phyloP scores from a whole-genome alignment of 2,888 invertebrate species.

The Drosophila rellima region DNA sequence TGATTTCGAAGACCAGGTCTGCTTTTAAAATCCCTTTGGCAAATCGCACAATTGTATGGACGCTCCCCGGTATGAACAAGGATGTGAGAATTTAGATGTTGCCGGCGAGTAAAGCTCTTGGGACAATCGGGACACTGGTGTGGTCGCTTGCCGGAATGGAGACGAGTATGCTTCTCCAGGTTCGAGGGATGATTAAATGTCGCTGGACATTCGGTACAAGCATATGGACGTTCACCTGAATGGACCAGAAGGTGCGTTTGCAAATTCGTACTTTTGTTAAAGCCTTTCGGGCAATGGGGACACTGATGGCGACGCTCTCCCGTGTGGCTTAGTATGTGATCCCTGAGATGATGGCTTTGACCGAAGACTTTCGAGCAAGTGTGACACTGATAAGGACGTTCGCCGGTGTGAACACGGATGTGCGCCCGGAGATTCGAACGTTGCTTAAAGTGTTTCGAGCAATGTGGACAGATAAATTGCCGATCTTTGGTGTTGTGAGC shows the following conservation, averaged over 20 bases:
- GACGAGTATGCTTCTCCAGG: constrained; percentile 16
- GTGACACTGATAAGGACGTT: neutral
- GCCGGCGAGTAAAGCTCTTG: constrained; percentile 9
- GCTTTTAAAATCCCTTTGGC: constrained; percentile 5
- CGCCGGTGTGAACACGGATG: neutral
- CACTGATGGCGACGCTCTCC: constrained; percentile 6
- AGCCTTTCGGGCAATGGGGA: constrained; percentile 32
- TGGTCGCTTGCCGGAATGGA: constrained; percentile 20
- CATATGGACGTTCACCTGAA: constrained; percentile 7
- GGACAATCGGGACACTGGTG: constrained; percentile 15
- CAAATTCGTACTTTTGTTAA: constrained; percentile 14
- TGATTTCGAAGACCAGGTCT: constrained; percentile 8
- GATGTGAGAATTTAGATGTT: constrained; percentile 2
- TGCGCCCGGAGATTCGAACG: neutral
- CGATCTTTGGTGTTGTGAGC: constrained; percentile 6
- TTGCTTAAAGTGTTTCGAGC: constrained; percentile 21
- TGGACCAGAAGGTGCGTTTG: constrained; percentile 15
- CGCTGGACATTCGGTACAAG: constrained; percentile 14
- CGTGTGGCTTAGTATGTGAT: neutral
- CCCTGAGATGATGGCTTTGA: constrained; percentile 1
- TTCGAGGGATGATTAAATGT: constrained; percentile 11
- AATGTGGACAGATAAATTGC: constrained; percentile 40
- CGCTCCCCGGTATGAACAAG: constrained; percentile 9
- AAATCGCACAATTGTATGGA: constrained; percentile 3
- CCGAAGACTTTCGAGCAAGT: constrained; percentile 32